Base-by-base conservation (phyloP, 2,888 invertebrate species). In the Axea sp. region DNA sequence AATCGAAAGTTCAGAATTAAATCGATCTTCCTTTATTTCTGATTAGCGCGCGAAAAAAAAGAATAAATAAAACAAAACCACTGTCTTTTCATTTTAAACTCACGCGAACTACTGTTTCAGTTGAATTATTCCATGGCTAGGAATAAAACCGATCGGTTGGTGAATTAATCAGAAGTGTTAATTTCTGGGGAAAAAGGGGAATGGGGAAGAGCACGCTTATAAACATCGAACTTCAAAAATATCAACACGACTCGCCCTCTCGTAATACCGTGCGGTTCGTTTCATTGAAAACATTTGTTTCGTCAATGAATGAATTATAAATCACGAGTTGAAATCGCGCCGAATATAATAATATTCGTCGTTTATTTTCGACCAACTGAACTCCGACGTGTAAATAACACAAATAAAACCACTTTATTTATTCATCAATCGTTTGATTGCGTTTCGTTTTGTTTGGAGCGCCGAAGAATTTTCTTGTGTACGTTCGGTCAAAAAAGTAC, bases 221-320 rank as follows among this genome's bases (percentile, higher is more conserved):
- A 37, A 37, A 37, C 1, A 9, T 0, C 12, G 8, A 19, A 1
- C 3, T 8, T 9, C 19, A 4, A 5, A 19, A 19, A 37, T 37
- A 37, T 37, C 37, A 1, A 5, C 5, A 35, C 33, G 33, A n/a
- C n/a, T n/a, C 15, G 6, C 1, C 1, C 7, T 39, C 19, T 9
- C 37, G 11, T n/a, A 0, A 9, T 19, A 22, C 2, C 14, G 47
- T 12, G 12, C 31, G 17, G 17, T 5, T 12, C 31, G 31, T 22
- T 49, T 33, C 47, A 49, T 49, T 33, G 45, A 49, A 31, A 33
- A 49, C 19, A 33, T 49, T n/a, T n/a, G n/a, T n/a, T 49, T 49
- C 47, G 26, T 49, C 47, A 33, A 49, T 49, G 47, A 33, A 31
- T 11, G 31, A 49, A 31, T 31, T 33, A 49, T 31, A 49, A 19